Percentiles rank a stretch among this genome's conserved stretches.
These are phyloP conservation scores for Chymomyza fuscimana DNA, from an alignment of 2,888 invertebrate species.

Conservation along the genomic window DNA sequence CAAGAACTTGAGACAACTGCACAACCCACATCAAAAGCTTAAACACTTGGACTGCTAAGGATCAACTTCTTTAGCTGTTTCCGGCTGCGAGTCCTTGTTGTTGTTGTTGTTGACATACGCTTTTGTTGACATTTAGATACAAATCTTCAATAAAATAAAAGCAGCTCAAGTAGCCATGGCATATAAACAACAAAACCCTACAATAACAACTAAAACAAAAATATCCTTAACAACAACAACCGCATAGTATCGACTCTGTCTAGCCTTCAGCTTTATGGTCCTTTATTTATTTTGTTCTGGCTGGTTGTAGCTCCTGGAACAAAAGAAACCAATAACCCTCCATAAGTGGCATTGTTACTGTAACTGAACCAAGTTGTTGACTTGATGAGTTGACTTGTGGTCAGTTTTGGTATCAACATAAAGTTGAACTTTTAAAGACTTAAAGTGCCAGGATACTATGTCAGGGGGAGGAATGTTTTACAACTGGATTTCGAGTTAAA, in stretches of 20 bases:
- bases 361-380: slow-evolving; percentile 12
- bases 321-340: slow-evolving; percentile 21
- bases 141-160: slow-evolving; percentile 72
- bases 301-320: neutral
- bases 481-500: no score
- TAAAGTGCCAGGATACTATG: neutral
- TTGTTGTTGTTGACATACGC: slow-evolving; percentile 54
- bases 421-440: neutral
- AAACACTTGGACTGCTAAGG: slow-evolving; percentile 35
- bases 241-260: slow-evolving; percentile 17
- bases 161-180: slow-evolving; percentile 54
- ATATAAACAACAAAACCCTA: slow-evolving; percentile 11
- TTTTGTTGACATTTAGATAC: slow-evolving; percentile 70
- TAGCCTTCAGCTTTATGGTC: slow-evolving; percentile 2
- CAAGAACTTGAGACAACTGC: slow-evolving; percentile 56
- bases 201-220: neutral
- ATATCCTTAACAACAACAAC: slow-evolving; percentile 14
- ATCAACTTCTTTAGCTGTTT: slow-evolving; percentile 10
- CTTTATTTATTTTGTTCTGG: slow-evolving; percentile 1
- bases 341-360: slow-evolving; percentile 35
- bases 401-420: neutral
- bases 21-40: slow-evolving; percentile 48
- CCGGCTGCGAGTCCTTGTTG: slow-evolving; percentile 12
- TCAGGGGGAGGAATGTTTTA: neutral
- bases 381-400: slow-evolving; percentile 17